Base-by-base conservation (phyloP, 2,797 vertebrate species). In the Bovichtus variegatus region DNA sequence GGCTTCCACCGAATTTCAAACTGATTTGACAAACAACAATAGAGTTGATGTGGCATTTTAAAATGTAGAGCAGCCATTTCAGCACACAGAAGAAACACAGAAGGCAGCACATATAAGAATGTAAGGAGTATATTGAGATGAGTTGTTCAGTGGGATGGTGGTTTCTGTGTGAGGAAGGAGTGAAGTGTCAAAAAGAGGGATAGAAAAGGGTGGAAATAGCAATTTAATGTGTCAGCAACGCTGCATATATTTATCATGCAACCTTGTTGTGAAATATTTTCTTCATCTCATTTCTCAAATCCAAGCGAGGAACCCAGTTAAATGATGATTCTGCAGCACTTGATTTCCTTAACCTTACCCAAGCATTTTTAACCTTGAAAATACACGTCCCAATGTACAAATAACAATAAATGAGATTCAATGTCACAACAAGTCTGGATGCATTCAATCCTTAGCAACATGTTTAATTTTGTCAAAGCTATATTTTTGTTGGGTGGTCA, bases 21-120 rank as follows among this genome's bases (percentile, higher is more conserved):
- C 82, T 74, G 71, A 75, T 87, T 83, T 86, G 71, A 87, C 80
- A 89, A 89, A 89, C 71, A 90, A 77, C 87, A 88, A 86, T 81
- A 47, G 69, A 89, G 84, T 86, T 88, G 82, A 89, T 85, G 83
- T 90, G 87, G 83, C 86, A 86, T 87, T 89, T 90, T 78, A 55
- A 79, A 83, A 92, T 85, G 83, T 85, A 85, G 87, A 75, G 53
- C 84, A 86, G 72, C 76, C 74, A 76, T 82, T 80, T 87, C 29
- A 50, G 18, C 41, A 53, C 53, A 63, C 7, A 57, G 19, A 74
- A 27, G 66, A 79, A 84, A 81, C 34, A 63, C 58, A 75, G 40
- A 68, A 77, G 78, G 59, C 34, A 73, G 82, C 74, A 64, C 61
- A 81, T 74, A 38, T 15, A 40, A 72, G 44, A 47, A 71, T 63